phyloP scores from a whole-genome alignment of 1,140 invertebrate species.

The Brachionus angularis region DNA sequence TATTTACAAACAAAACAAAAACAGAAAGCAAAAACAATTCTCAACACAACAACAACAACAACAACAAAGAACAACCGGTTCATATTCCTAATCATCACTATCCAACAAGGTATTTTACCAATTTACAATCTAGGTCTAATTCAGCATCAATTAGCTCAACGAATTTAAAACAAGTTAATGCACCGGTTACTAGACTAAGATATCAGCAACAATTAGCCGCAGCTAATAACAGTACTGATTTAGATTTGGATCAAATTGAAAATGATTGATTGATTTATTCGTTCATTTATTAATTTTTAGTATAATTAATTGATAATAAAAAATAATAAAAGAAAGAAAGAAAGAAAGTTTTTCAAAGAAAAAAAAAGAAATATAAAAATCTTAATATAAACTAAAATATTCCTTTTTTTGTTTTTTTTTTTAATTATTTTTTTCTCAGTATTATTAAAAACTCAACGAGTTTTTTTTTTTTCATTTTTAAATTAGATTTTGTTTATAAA shows the following conservation, averaged over 20 bases:
- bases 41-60: background rate
- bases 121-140: constrained; percentile 2
- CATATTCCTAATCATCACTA: constrained; percentile 41
- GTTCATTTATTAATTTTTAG: background rate
- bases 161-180: background rate
- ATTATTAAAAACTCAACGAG: no score
- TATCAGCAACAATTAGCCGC: constrained; percentile 27
- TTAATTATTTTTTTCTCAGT: no score
- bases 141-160: background rate
- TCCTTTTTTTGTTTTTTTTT: no score
- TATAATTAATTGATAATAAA: background rate
- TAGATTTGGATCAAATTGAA: constrained; percentile 42
- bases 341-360: no score
- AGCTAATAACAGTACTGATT: constrained; percentile 17
- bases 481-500: no score
- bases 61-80: constrained; percentile 17
- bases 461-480: no score
- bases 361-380: no score
- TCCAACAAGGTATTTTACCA: constrained; percentile 32
- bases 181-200: constrained; percentile 24
- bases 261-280: constrained; percentile 19
- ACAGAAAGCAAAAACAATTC: background rate
- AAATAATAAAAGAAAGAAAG: no score
- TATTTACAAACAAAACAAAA: background rate
- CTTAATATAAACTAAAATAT: no score